phyloP scores from a whole-genome alignment of 2,797 vertebrate species.

The Lophotriccus pileatus region DNA sequence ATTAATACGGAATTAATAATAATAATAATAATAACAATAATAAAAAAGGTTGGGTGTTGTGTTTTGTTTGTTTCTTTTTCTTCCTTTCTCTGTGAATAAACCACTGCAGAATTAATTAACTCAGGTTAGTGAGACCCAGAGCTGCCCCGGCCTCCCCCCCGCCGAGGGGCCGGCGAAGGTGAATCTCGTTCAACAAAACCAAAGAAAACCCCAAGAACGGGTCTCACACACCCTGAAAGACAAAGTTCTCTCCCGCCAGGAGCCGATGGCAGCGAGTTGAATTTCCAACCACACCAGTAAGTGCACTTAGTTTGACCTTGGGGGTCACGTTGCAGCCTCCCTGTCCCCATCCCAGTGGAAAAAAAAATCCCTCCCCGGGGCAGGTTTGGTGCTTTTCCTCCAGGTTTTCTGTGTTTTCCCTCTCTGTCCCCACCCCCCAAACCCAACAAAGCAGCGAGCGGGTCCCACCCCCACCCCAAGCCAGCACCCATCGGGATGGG shows the following conservation, averaged over 20 bases:
- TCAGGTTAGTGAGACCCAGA: background rate
- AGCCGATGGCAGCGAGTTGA: background rate
- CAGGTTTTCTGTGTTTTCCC: background rate
- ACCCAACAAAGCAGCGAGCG: background rate
- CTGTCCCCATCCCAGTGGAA: background rate
- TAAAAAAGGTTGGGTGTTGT: background rate
- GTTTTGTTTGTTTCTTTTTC: background rate
- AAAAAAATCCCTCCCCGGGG: background rate
- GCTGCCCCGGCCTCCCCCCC: background rate
- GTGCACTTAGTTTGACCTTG: background rate
- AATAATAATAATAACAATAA: background rate
- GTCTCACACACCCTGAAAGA: background rate
- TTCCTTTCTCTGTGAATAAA: background rate
- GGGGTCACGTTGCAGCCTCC: background rate
- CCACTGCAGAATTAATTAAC: background rate
- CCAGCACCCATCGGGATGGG: background rate
- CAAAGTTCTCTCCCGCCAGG: background rate
- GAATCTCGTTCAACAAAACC: background rate
- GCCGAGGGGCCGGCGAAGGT: fast-evolving
- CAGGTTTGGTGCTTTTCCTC: background rate
- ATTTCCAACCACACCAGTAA: background rate
- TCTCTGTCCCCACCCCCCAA: background rate
- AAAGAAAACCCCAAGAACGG: background rate
- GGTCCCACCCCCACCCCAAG: background rate
- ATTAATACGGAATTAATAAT: background rate